Evolutionary conservation across 2,113 vertebrate genomes (phyloP).

Genomic region (Oplegnathus fasciatus): DNA sequence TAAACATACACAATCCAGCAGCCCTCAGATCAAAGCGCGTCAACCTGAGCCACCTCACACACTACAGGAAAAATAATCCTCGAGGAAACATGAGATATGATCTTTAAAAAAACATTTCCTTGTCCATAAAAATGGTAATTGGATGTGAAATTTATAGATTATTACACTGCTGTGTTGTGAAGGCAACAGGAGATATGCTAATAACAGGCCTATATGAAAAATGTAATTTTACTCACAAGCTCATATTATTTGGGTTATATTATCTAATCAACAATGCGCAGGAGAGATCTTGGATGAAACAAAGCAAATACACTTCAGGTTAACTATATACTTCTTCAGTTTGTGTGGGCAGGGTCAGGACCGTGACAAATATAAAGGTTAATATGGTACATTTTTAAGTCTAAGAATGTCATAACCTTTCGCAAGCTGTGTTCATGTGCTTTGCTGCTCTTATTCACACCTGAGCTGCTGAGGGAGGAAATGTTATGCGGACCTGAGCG

Average conservation of each 20-base stretch:
- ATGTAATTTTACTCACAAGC: not conserved
- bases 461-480: slow-evolving; percentile 1
- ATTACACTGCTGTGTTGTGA: slow-evolving; percentile 17
- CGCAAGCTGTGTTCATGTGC: slow-evolving; percentile 18
- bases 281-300: not conserved
- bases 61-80: slow-evolving; percentile 4
- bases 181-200: slow-evolving; percentile 16
- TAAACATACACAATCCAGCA: not conserved
- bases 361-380: slow-evolving; percentile 19
- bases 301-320: not conserved
- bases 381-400: slow-evolving; percentile 21
- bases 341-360: not conserved
- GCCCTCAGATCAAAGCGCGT: slow-evolving; percentile 23
- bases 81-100: not conserved
- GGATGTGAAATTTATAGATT: slow-evolving; percentile 23
- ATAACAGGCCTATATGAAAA: slow-evolving; percentile 4
- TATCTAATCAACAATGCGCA: slow-evolving; percentile 8
- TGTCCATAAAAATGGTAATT: slow-evolving; percentile 37
- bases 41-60: not conserved
- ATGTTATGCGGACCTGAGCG: not conserved
- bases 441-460: slow-evolving; percentile 26
- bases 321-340: not conserved
- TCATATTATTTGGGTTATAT: slow-evolving; percentile 5
- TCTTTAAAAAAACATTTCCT: not conserved
- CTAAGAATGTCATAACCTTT: slow-evolving; percentile 48